Conservation (phyloP, 2,113 vertebrate species). For the Sclerurus mexicanus region DNA sequence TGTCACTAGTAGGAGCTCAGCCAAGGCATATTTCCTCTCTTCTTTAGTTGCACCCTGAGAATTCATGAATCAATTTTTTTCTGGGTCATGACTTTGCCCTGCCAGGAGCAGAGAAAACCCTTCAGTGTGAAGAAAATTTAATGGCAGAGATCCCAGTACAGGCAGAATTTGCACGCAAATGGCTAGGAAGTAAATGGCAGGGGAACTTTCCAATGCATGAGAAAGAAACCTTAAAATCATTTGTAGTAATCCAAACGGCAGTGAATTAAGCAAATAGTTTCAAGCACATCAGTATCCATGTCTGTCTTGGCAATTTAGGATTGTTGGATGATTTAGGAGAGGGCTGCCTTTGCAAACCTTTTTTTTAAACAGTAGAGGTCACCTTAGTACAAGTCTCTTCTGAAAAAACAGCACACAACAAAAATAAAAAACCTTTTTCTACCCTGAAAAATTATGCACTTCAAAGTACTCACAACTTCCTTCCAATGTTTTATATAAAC, state of each 20-base stretch:
- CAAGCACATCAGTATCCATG: constrained; percentile 63
- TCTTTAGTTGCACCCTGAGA: constrained; percentile 78
- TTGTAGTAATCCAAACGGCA: constrained; percentile 65
- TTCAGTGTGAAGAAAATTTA: constrained; percentile 79
- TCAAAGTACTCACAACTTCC: constrained; percentile 49
- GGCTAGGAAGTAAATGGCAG: constrained; percentile 72
- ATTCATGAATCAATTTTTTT: constrained; percentile 85
- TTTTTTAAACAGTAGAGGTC: constrained; percentile 79
- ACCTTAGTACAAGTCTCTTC: constrained; percentile 78
- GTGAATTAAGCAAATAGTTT: constrained; percentile 73
- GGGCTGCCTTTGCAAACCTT: constrained; percentile 71
- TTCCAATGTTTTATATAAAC: constrained; percentile 54
- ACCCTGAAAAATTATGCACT: constrained; percentile 51
- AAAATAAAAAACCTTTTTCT: constrained; percentile 41
- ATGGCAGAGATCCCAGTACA: constrained; percentile 75
- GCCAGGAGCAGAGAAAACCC: constrained; percentile 77
- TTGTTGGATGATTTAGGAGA: constrained; percentile 66
- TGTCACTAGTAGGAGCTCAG: constrained; percentile 80
- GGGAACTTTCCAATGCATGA: constrained; percentile 70
- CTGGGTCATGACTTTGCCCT: constrained; percentile 81
- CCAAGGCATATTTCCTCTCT: constrained; percentile 79
- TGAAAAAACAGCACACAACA: constrained; percentile 14
- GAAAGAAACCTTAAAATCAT: constrained; percentile 68
- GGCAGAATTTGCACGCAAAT: constrained; percentile 73
- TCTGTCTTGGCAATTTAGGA: constrained; percentile 65